Evolutionary conservation across 2,113 vertebrate species (phyloP).

Genomic region (Maccullochella peelii): DNA sequence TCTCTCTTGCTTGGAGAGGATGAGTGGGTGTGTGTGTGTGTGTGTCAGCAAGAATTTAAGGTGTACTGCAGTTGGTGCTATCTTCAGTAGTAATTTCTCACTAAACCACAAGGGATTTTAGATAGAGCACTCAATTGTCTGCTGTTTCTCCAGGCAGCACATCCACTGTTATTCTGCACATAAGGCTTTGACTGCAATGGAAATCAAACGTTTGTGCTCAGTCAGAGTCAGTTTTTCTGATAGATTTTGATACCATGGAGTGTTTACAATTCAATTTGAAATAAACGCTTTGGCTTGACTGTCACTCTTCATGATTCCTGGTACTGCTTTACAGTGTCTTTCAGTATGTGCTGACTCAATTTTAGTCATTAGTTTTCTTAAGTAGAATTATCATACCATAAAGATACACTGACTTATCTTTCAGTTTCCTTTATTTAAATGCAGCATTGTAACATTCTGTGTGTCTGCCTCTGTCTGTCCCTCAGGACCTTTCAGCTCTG

Average conservation of each 20-base stretch:
- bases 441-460: not conserved
- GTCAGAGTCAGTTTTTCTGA: not conserved
- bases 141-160: conserved; percentile 3
- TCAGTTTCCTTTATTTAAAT: not conserved
- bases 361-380: not conserved
- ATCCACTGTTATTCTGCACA: conserved; percentile 5
- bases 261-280: not conserved
- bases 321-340: not conserved
- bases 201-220: not conserved
- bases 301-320: not conserved
- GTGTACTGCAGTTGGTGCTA: not conserved
- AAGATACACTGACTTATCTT: not conserved
- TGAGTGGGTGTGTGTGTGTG: not conserved
- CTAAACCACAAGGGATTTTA: conserved; percentile 11
- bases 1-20: conserved; percentile 11
- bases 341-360: not conserved
- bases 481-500: conserved; percentile 87
- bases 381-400: not conserved
- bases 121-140: not conserved
- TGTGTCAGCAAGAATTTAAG: conserved; percentile 9
- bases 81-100: conserved; percentile 12
- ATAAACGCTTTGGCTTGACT: not conserved
- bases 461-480: conserved; percentile 12
- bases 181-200: not conserved
- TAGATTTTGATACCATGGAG: not conserved